A percentile compares a stretch with the other conserved stretches of the same genome.
These are phyloP conservation scores for Lipophrys pholis DNA, from an alignment of 2,113 vertebrate species.

Conservation along the genomic window DNA sequence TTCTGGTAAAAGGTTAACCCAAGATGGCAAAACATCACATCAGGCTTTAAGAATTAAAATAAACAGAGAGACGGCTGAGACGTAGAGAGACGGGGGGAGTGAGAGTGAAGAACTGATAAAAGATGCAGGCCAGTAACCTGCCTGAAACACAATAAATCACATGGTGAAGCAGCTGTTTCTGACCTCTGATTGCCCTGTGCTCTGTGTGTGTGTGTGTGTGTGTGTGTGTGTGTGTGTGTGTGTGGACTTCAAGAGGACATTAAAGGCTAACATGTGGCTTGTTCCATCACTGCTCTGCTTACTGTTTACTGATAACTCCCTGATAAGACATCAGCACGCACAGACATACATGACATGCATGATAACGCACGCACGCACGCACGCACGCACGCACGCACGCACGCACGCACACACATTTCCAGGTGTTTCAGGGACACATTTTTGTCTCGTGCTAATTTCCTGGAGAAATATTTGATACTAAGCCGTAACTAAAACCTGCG, in stretches of 20 bases:
- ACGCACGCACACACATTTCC: no score
- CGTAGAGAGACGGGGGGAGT: not conserved
- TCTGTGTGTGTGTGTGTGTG: not conserved
- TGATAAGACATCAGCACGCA: not conserved
- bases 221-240: not conserved
- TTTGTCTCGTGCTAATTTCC: no score
- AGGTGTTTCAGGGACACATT: no score
- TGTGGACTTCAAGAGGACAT: conserved; percentile 2
- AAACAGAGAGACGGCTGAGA: not conserved
- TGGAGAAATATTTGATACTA: no score
- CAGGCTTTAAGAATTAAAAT: not conserved
- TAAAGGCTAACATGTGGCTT: conserved; percentile 6
- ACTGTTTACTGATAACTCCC: conserved; percentile 22
- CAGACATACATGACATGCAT: no score
- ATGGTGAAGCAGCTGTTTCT: conserved; percentile 22
- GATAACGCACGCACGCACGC: no score
- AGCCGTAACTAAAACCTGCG: no score
- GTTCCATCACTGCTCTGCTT: not conserved
- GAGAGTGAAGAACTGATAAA: conserved; percentile 20
- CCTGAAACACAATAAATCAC: conserved; percentile 11
- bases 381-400: no score
- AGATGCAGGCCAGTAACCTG: not conserved
- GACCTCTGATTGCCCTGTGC: conserved; percentile 5
- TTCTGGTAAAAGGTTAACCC: not conserved
- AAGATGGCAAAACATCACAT: not conserved